Evolutionary conservation across 1,140 invertebrate genomes (phyloP).

Genomic region (Parapsyche elsis): DNA sequence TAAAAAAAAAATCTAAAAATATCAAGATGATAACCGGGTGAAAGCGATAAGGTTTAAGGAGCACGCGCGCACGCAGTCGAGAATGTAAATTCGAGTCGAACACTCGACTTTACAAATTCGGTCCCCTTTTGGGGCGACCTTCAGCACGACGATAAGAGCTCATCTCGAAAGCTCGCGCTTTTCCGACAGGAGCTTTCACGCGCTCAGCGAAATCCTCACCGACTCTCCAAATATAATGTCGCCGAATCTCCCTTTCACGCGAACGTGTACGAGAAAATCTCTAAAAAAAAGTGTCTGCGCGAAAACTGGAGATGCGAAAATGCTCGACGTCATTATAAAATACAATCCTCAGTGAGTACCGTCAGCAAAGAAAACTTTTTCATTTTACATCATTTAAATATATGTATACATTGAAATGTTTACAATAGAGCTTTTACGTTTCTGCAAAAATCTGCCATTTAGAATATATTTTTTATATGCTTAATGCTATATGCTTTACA

Average conservation of each 20-base stretch:
- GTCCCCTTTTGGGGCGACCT: neutral
- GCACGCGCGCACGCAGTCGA: neutral
- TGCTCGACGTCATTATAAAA: constrained; percentile 47
- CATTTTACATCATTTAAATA: no score
- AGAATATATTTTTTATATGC: no score
- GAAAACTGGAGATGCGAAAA: constrained; percentile 46
- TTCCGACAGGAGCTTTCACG: constrained; percentile 23
- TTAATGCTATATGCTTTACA: no score
- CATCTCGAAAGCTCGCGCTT: constrained; percentile 34
- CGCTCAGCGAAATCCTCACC: constrained; percentile 27
- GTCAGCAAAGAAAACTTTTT: constrained; percentile 1
- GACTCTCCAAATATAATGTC: constrained; percentile 46
- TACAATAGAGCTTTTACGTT: neutral
- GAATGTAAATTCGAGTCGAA: constrained; percentile 26
- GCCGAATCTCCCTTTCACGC: constrained; percentile 43
- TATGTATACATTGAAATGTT: no score
- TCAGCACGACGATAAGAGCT: constrained; percentile 24
- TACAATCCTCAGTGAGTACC: constrained; percentile 1
- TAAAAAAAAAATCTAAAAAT: neutral
- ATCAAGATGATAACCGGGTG: neutral
- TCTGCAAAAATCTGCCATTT: no score
- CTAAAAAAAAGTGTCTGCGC: constrained; percentile 37
- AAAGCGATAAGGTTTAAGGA: neutral
- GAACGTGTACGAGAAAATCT: constrained; percentile 33
- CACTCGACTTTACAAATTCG: constrained; percentile 28